These are phyloP conservation scores for Drosophila neocordata DNA, from an alignment of 1,140 invertebrate genomes.

Conservation along the genomic window DNA sequence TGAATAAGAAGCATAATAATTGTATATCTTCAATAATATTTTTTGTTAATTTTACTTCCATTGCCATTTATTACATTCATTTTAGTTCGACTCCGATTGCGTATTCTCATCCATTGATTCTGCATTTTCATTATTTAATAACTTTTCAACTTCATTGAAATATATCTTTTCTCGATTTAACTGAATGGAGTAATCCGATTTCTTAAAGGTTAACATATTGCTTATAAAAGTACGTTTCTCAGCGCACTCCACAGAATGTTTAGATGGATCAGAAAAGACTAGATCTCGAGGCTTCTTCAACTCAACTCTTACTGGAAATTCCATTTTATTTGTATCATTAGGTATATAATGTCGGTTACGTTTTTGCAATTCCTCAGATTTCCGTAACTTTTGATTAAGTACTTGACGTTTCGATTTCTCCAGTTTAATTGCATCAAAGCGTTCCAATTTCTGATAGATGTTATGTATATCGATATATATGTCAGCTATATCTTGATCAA, in stretches of 20 bases:
- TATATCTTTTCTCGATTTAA: constrained; percentile 41
- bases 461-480: constrained; percentile 46
- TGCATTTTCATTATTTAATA: not conserved
- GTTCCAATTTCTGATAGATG: constrained; percentile 28
- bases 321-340: constrained; percentile 28
- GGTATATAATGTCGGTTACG: constrained; percentile 34
- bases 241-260: not conserved
- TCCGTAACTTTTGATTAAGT: constrained; percentile 8
- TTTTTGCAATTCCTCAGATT: constrained; percentile 29
- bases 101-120: not conserved
- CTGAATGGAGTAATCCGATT: constrained; percentile 40
- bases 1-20: no score
- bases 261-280: not conserved
- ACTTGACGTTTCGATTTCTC: not conserved
- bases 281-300: no score
- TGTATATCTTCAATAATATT: no score
- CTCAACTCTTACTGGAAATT: not conserved
- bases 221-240: constrained; percentile 20
- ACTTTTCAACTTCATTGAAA: constrained; percentile 12
- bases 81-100: not conserved
- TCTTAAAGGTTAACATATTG: constrained; percentile 37
- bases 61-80: not conserved
- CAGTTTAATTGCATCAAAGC: not conserved
- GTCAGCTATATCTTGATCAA: constrained; percentile 31
- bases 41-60: no score